Base-by-base conservation (phyloP, 1,140 invertebrate genomes). In the Drosophila hydei region DNA sequence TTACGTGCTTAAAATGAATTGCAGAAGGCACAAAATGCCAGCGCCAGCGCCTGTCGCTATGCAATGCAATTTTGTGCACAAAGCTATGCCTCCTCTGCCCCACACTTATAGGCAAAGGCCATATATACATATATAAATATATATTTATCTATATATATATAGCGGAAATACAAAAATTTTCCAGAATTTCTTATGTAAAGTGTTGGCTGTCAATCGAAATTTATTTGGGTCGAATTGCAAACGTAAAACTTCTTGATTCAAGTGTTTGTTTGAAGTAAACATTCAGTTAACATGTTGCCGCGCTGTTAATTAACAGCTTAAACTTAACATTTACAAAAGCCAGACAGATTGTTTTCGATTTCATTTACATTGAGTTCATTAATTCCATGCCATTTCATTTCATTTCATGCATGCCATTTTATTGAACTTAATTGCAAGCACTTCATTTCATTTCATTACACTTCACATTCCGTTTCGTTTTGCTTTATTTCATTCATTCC, bases 1-100 rank as follows among this genome's bases (percentile, higher is more conserved):
- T 14, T 5, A 56, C 65, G 70, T 47, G 23, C 36, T 23, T 43
- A 58, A 36, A 65, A 55, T 58, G 65, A 65, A 65, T 58, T 71
- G 68, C 51, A 64, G 51, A 48, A 51, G 60, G 42, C 67, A 56
- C 42, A 48, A 70, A 70, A 64, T 70, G 60, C 67, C 67, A 70
- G 21, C 16, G 27, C 62, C 52, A 38, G 43, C 65, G 58, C 40
- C 59, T 47, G 50, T 54, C 58, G 62, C 67, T 40, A 55, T 63
- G 67, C 67, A 25, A 71, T 71, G 60, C 68, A 71, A 64, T 71
- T 71, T 42, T 64, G 43, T 47, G 25, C 50, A 56, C n/a, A 33
- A 18, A 43, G 8, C 33, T 42, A 16, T 5, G 14, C 43, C 30
- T 12, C 40, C 47, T 18, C 25, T 14, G 33, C 50, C 36, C 11